Evolutionary conservation across 2,113 vertebrate genomes (phyloP).

Genomic region (Phocoena phocoena): DNA sequence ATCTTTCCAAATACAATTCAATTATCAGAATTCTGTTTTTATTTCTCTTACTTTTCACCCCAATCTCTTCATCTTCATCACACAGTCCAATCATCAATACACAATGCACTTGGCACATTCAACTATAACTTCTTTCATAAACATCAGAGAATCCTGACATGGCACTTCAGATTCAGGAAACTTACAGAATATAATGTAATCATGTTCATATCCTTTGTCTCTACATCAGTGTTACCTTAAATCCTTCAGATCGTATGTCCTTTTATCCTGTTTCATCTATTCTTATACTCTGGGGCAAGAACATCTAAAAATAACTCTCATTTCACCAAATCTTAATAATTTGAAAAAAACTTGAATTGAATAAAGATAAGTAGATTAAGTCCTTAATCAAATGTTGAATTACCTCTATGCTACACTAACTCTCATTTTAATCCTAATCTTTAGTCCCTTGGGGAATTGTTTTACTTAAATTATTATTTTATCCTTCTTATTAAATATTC

Average conservation of each 20-base stretch:
- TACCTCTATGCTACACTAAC: conserved; percentile 52
- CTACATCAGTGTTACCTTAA: conserved; percentile 35
- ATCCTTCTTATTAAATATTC: conserved; percentile 64
- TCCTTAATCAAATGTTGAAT: conserved; percentile 77
- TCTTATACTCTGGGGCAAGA: conserved; percentile 51
- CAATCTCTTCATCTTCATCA: background rate
- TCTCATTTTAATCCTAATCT: conserved; percentile 77
- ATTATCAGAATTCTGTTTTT: conserved; percentile 17
- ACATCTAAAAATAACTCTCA: conserved; percentile 68
- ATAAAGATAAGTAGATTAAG: conserved; percentile 76
- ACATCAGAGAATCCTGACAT: background rate
- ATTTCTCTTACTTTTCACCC: background rate
- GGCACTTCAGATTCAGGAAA: conserved; percentile 4
- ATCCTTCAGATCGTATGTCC: conserved; percentile 25
- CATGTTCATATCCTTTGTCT: conserved; percentile 31
- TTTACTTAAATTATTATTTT: conserved; percentile 70
- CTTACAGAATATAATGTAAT: conserved; percentile 34
- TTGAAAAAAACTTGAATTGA: conserved; percentile 67
- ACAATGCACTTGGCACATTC: background rate
- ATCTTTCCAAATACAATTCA: conserved; percentile 71
- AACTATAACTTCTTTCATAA: background rate
- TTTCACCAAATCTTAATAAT: conserved; percentile 70
- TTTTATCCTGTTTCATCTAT: conserved; percentile 52
- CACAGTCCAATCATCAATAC: background rate
- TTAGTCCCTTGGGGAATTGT: conserved; percentile 51